These are phyloP conservation scores for Caenorhabditis sp. DNA, from an alignment of 2,888 invertebrate species.

Conservation along the genomic window DNA sequence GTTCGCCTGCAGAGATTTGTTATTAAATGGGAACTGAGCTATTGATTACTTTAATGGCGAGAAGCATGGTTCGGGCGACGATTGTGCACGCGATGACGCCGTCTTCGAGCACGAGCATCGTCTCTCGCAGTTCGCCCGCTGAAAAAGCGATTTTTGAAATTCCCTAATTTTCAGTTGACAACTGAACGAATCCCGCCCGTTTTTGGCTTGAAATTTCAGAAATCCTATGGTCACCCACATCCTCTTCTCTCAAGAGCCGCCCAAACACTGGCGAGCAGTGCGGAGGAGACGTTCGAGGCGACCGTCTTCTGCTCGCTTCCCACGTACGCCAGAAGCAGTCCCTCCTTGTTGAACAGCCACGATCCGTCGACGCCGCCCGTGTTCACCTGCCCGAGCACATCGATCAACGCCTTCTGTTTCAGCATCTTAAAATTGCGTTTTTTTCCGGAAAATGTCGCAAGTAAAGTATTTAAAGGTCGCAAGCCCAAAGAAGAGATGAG, in stretches of 20 bases:
- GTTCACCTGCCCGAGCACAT: conserved; percentile 69
- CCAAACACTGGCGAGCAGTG: conserved; percentile 67
- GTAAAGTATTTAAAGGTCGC: not conserved
- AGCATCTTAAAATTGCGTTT: conserved; percentile 58
- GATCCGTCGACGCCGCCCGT: conserved; percentile 62
- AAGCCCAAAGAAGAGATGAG: not conserved
- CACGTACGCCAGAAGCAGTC: conserved; percentile 66
- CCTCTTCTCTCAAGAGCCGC: conserved; percentile 62
- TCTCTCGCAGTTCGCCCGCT: conserved; percentile 59
- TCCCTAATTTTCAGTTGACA: too few species aligned
- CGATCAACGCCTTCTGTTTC: conserved; percentile 65
- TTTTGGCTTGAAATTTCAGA: not conserved
- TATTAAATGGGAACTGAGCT: too few species aligned
- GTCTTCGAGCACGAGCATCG: conserved; percentile 61
- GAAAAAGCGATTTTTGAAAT: too few species aligned
- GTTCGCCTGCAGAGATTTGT: conserved; percentile 33
- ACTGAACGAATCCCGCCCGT: too few species aligned
- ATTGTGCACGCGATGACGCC: conserved; percentile 48
- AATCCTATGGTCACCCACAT: not conserved
- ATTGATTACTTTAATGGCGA: conserved; percentile 28
- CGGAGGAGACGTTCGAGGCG: conserved; percentile 59
- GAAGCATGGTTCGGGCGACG: conserved; percentile 44
- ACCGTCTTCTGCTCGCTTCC: conserved; percentile 59
- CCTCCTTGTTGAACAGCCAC: conserved; percentile 66
- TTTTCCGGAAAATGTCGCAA: too few species aligned